Conservation (phyloP, 2,888 invertebrate genomes). For the Sylvicola fuscatus region DNA sequence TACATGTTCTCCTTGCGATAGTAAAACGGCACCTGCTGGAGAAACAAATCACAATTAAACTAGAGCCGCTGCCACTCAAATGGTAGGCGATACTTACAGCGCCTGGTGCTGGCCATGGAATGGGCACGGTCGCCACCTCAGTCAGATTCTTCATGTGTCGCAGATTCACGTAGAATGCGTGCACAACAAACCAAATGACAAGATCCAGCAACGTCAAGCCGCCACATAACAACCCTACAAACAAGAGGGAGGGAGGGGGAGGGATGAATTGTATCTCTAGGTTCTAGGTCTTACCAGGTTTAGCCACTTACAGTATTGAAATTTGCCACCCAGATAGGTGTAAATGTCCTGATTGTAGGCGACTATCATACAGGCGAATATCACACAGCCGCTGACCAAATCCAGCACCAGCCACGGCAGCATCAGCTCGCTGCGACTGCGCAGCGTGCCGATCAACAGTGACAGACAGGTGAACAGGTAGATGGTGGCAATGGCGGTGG, state of each 20-base stretch:
- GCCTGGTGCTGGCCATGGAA: constrained; percentile 23
- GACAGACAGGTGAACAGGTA: constrained; percentile 20
- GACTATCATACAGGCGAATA: too few species aligned
- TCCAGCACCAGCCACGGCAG: constrained; percentile 22
- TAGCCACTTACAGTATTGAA: constrained; percentile 17
- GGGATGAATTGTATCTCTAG: too few species aligned
- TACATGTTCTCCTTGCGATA: constrained; percentile 25
- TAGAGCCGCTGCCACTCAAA: not conserved
- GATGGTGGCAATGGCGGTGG: constrained; percentile 13
- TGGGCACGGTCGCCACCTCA: constrained; percentile 25
- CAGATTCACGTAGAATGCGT: constrained; percentile 20
- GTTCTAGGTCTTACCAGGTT: not conserved
- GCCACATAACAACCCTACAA: constrained; percentile 16
- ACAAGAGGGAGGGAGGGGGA: not conserved
- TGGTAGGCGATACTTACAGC: constrained; percentile 14
- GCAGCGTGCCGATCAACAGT: constrained; percentile 21
- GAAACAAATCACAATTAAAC: not conserved
- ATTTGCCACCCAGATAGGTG: constrained; percentile 16
- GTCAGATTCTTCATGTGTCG: constrained; percentile 22
- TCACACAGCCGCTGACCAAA: constrained; percentile 10
- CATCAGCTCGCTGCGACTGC: constrained; percentile 19
- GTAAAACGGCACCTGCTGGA: constrained; percentile 19
- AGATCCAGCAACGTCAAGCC: constrained; percentile 16
- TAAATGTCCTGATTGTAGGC: constrained; percentile 9
- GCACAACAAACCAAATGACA: constrained; percentile 21